Evolutionary conservation across 2,888 invertebrate genomes (phyloP), one percentile per base, ranked within the genome.

Genomic region (Pachycephus smyrnensis): DNA sequence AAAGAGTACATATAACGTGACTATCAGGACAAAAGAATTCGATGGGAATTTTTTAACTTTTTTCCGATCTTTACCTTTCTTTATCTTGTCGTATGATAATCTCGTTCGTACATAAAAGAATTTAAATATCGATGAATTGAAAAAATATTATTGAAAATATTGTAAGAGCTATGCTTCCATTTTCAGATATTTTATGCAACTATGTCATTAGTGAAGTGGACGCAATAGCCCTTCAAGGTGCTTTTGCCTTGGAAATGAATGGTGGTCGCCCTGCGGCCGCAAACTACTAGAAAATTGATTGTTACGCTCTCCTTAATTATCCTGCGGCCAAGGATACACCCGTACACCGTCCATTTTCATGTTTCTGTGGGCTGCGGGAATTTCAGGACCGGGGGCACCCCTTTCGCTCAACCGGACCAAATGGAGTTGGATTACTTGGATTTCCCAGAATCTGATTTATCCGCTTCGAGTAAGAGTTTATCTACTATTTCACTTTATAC

Each of bases 231-330:
- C 23, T 55, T 55, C 23, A 23, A 55, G 55, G 55, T 55, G 55
- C 15, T 33, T 33, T 71, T 71, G 15, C 71, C 71, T 31, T 55
- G 55, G 9, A 55, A 55, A 55, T 55, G 71, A 83, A 88, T 84
- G 83, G 87, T 81, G 86, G 88, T 86, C 82, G 84, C 79, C 80
- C 81, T 82, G 81, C 79, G 76, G 84, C 89, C 88, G 80, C 89
- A 88, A 88, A 86, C 88, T 88, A 85, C 88, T 89, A 82, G 85
- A 86, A 87, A 89, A 89, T 89, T 88, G 82, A 89, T 89, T 84
- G 85, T 82, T 84, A 86, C 86, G 82, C 85, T 87, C 77, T 76
- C 81, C 79, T 88, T 86, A 85, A 89, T 89, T 87, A 89, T 84
- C 71, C 32, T 33, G 71, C 15, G 71, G 71, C 71, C 33, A 33